These are phyloP conservation scores for Leucopsar rothschildi DNA, from an alignment of 2,113 vertebrate species.

Conservation along the genomic window DNA sequence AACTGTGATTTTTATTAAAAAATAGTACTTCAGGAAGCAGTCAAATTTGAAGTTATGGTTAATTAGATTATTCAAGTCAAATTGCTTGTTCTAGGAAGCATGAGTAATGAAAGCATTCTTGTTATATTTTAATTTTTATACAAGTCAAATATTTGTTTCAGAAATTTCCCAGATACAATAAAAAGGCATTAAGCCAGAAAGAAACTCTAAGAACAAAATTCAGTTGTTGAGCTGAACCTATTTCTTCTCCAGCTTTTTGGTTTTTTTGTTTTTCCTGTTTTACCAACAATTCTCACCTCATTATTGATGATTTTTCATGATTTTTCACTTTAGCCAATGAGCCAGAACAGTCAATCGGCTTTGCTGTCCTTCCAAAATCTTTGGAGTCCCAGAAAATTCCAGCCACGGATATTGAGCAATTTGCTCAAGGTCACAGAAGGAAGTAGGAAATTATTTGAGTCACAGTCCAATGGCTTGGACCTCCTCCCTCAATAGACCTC, in stretches of 20 bases:
- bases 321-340: not conserved
- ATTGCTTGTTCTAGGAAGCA: not conserved
- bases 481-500: conserved; percentile 10
- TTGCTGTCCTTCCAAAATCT: not conserved
- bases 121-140: not conserved
- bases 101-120: not conserved
- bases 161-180: not conserved
- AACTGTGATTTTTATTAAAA: not conserved
- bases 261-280: not conserved
- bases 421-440: conserved; percentile 32
- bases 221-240: not conserved
- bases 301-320: too few species aligned
- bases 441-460: conserved; percentile 50
- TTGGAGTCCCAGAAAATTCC: not conserved
- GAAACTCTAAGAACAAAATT: not conserved
- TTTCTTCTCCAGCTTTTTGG: not conserved
- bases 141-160: not conserved
- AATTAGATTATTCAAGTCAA: not conserved
- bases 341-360: not conserved
- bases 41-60: not conserved
- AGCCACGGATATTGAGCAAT: not conserved
- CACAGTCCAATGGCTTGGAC: conserved; percentile 29
- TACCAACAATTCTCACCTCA: not conserved
- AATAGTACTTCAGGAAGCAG: not conserved
- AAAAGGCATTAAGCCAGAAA: not conserved